Evolutionary conservation across 1,140 invertebrate genomes (phyloP), one percentile per base, ranked within the genome.

Genomic region (Aphaenogaster rudis): DNA sequence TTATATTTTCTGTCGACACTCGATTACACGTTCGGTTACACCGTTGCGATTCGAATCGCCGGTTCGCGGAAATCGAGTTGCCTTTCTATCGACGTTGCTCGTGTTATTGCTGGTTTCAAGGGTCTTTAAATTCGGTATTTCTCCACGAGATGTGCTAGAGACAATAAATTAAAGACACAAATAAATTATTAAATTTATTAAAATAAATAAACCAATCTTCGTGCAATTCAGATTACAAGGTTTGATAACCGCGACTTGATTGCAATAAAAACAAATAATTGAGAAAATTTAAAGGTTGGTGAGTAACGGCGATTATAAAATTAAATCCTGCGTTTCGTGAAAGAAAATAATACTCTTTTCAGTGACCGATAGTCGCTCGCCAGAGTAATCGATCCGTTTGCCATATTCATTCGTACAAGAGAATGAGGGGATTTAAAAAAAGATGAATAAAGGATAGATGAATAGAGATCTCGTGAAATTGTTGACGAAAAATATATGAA

Each of bases 11-110:
- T 13, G 8, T 72, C 21, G 66, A 21, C 11, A 71, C 48, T 81
- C 79, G 66, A 71, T 81, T 80, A 80, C 77, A 80, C 77, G 77
- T 80, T 67, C 77, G 45, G 61, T 67, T 72, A 72, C 36, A 71
- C 15, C 9, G 39, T 33, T 42, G 15, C 28, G 33, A 71, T 71
- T 39, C 78, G 64, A 54, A 54, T 71, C 50, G 13, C n/a, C 36
- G 48, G 17, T 11, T 54, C n/a, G 39, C 39, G 50, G 50, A 81
- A 81, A 72, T 71, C 42, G 50, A 33, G 39, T 59, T 50, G 61
- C 28, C 11, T 17, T 50, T 48, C 59, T 36, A 59, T 72, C 79
- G 39, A 72, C 33, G 15, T 28, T 69, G 42, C 45, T 21, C 9
- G 79, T 17, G 50, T 57, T 57, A 81, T 33, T 42, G 11, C 42